Conservation (phyloP, 1,140 invertebrate genomes). For the Cydia splendana region DNA sequence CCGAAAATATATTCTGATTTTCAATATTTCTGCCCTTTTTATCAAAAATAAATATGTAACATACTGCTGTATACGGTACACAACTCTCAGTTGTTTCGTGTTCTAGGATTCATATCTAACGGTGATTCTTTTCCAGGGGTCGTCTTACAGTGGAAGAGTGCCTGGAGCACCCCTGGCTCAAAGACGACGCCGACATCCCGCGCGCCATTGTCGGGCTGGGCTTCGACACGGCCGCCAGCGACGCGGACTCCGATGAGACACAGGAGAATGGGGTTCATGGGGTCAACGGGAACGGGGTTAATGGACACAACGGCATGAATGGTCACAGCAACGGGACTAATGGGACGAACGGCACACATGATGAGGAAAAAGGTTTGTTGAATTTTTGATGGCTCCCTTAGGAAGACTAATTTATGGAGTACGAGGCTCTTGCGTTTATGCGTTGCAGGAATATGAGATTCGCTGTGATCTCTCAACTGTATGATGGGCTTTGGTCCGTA, state of each 20-base stretch:
- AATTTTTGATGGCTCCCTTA: not conserved
- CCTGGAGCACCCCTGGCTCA: conserved; percentile 83
- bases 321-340: conserved; percentile 51
- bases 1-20: no score
- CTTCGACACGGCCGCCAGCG: conserved; percentile 55
- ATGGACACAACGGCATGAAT: conserved; percentile 43
- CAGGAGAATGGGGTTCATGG: conserved; percentile 12
- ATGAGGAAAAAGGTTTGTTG: conserved; percentile 57
- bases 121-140: conserved; percentile 69
- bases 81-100: no score
- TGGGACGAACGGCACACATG: conserved; percentile 57
- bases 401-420: not conserved
- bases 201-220: conserved; percentile 61
- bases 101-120: not conserved
- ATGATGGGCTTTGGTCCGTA: no score
- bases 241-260: conserved; percentile 53
- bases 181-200: conserved; percentile 72
- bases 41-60: no score
- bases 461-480: no score
- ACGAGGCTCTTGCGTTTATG: no score
- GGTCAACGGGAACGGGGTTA: conserved; percentile 30
- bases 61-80: no score
- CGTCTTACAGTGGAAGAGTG: conserved; percentile 83
- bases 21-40: no score
- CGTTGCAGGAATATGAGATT: no score